phyloP scores from a whole-genome alignment of 35 echinoderm and acorn worm species.

The Holothuria glaberrima region DNA sequence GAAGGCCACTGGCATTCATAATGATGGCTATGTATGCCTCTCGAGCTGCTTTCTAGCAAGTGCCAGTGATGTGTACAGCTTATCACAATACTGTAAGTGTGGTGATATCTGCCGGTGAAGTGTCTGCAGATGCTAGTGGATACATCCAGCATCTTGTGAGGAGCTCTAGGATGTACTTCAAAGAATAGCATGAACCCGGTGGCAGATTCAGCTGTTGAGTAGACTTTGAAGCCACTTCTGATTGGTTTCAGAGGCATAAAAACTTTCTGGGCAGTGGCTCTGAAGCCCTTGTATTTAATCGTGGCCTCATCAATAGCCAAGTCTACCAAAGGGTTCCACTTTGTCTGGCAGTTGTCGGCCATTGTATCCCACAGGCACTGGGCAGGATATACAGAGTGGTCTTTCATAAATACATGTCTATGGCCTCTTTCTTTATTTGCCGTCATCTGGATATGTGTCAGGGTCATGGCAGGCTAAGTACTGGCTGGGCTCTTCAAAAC shows the following conservation, averaged over 20 bases:
- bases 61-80: background rate
- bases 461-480: background rate
- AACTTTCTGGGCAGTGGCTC: background rate
- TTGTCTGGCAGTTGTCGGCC: background rate
- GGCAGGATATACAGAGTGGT: too few species aligned
- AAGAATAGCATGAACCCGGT: too few species aligned
- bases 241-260: background rate
- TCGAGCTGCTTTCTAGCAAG: too few species aligned
- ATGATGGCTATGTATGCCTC: too few species aligned
- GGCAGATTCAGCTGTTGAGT: background rate
- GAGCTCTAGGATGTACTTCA: background rate
- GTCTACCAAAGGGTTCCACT: background rate
- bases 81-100: constrained; percentile 45
- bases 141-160: background rate
- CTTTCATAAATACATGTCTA: too few species aligned
- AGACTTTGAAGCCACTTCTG: constrained; percentile 13
- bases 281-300: background rate
- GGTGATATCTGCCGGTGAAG: background rate
- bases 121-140: background rate
- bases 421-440: background rate
- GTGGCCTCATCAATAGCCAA: background rate
- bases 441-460: background rate
- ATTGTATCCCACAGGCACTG: too few species aligned
- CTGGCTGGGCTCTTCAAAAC: background rate
- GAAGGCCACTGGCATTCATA: too few species aligned